Evolutionary conservation across 2,888 invertebrate species (phyloP), one percentile per base, ranked within the genome.

Genomic region (Lobophora halterata): DNA sequence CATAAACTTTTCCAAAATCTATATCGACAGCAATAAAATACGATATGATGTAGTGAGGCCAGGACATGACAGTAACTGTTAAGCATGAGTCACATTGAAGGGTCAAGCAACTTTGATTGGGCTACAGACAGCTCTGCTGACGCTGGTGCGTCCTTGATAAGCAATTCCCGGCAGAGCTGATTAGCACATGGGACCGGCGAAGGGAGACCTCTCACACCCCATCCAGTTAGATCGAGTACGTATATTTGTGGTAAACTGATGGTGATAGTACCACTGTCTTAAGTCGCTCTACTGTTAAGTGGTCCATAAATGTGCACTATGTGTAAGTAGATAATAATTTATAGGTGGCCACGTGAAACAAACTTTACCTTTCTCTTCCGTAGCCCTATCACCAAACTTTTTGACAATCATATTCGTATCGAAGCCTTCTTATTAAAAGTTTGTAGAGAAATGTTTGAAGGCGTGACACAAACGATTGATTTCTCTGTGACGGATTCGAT

Each of bases 81-180:
- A 31, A 19, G 32, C 16, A 40, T 52, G 52, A 52, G 14, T 52
- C 50, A 52, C 21, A 18, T 30, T n/a, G 9, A 12, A 39, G 46
- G 52, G 49, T 52, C 52, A 52, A 52, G 36, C 38, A 52, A 50
- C 52, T 52, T 39, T 35, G 32, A 32, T 30, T 28, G 44, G 25
- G 24, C 23, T 14, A 30, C 29, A 37, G 49, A 39, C 41, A 20
- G 52, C 5, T 40, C 47, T 11, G 3, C 31, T 23, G 8, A 3
- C 6, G 25, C 31, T 49, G 52, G 52, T 46, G 8, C 23, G 43
- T 26, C 37, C 49, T 49, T 42, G 43, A 39, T 48, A 37, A 31
- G 24, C 24, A 43, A 40, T 35, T 43, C 35, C 16, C 32, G 30
- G 4, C 25, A 12, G 23, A n/a, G 12, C 38, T 33, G 23, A 46